Evolutionary conservation across 1,140 invertebrate species (phyloP).

Genomic region (Vanessa atalanta): DNA sequence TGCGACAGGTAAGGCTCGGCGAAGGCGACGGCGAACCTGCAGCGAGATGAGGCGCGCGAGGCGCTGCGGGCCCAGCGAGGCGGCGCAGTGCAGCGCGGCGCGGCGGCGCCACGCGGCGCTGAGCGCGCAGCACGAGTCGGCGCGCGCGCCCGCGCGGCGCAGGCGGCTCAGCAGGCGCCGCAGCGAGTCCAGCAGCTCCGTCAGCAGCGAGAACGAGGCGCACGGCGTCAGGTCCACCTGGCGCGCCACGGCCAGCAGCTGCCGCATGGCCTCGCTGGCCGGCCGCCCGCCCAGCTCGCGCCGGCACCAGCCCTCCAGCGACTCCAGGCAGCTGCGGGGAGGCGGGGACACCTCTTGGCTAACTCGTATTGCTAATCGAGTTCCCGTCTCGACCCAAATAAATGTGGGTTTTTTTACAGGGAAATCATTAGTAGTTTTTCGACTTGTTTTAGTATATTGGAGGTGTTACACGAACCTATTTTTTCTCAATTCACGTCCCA

Average conservation of each 20-base stretch:
- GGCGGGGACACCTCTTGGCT: not conserved
- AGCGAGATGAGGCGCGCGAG: slow-evolving; percentile 89
- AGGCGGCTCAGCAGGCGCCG: slow-evolving; percentile 63
- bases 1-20: not conserved
- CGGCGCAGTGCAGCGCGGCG: slow-evolving; percentile 86
- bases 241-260: slow-evolving; percentile 92
- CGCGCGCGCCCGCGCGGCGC: slow-evolving; percentile 36
- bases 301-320: slow-evolving; percentile 58
- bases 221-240: slow-evolving; percentile 90
- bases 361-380: too few species aligned
- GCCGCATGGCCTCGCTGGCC: slow-evolving; percentile 89
- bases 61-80: slow-evolving; percentile 86
- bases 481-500: too few species aligned
- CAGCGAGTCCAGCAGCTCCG: slow-evolving; percentile 89
- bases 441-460: too few species aligned
- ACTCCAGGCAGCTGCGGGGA: slow-evolving; percentile 68
- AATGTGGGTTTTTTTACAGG: too few species aligned
- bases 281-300: slow-evolving; percentile 69
- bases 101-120: slow-evolving; percentile 86
- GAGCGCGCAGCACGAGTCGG: slow-evolving; percentile 61
- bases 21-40: slow-evolving; percentile 83
- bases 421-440: too few species aligned
- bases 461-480: too few species aligned
- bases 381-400: too few species aligned
- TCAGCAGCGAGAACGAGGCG: slow-evolving; percentile 88